phyloP scores from a whole-genome alignment of 2,797 vertebrate species.

The Petrocephalus sullivani region DNA sequence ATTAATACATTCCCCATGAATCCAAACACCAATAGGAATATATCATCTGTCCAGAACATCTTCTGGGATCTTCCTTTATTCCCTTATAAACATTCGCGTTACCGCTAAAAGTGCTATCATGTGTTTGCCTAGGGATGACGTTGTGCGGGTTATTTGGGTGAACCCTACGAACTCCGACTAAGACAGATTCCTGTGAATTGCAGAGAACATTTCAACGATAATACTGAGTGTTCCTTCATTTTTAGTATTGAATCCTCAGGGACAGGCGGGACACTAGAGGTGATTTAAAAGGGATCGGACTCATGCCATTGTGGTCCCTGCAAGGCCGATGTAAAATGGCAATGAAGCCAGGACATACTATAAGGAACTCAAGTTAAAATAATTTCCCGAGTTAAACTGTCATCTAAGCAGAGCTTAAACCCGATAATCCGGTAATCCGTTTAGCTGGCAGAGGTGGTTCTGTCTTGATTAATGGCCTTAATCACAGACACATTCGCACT shows the following conservation, averaged over 20 bases:
- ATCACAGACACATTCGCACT: background rate
- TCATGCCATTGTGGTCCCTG: constrained; percentile 29
- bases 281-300: constrained; percentile 23
- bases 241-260: background rate
- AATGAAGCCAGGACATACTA: constrained; percentile 44
- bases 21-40: background rate
- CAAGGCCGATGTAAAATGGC: constrained; percentile 34
- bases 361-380: constrained; percentile 39
- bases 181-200: background rate
- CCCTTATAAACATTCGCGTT: background rate
- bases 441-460: constrained; percentile 48
- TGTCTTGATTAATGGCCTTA: background rate
- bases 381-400: constrained; percentile 46
- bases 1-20: constrained; percentile 39
- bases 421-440: constrained; percentile 50
- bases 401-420: constrained; percentile 42
- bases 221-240: background rate
- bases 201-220: background rate
- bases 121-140: background rate
- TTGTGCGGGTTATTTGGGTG: background rate
- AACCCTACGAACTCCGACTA: background rate
- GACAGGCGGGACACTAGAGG: background rate
- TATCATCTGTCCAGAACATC: background rate
- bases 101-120: background rate
- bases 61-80: background rate